Percentiles rank a stretch among this genome's conserved stretches.
Conservation (phyloP, 2,113 vertebrate species). For the Burhinus oedicnemus region DNA sequence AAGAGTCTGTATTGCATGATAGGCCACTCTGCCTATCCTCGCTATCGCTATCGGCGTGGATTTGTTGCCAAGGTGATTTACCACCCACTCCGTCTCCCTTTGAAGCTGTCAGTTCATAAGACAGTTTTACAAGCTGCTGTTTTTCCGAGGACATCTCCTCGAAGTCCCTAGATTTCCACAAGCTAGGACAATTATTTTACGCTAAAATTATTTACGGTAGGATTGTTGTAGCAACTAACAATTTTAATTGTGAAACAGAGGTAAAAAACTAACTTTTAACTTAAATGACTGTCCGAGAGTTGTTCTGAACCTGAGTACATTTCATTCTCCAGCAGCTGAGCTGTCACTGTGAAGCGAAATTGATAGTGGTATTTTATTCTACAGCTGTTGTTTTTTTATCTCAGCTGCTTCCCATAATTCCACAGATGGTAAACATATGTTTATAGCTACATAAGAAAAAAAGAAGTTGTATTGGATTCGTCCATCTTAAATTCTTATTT, state of each 20-base stretch:
- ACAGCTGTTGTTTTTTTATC: slow-evolving; percentile 77
- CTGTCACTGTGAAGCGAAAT: slow-evolving; percentile 71
- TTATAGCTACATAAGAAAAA: slow-evolving; percentile 64
- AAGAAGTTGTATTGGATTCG: slow-evolving; percentile 35
- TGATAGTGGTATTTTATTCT: slow-evolving; percentile 72
- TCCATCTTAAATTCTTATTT: slow-evolving; percentile 60
- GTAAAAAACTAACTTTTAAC: background rate
- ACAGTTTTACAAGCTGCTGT: background rate
- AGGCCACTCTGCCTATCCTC: background rate
- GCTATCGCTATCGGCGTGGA: background rate
- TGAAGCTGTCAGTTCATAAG: background rate
- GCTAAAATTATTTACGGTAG: background rate
- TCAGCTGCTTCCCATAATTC: slow-evolving; percentile 76
- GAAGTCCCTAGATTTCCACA: background rate
- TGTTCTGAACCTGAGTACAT: slow-evolving; percentile 39
- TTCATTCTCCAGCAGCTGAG: slow-evolving; percentile 53
- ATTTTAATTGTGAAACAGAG: background rate
- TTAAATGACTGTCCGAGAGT: background rate
- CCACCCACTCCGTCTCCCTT: slow-evolving; percentile 5
- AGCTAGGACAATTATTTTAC: background rate
- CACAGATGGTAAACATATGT: slow-evolving; percentile 84
- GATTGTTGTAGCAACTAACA: background rate
- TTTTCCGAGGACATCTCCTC: background rate
- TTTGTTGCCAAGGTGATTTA: slow-evolving; percentile 52
- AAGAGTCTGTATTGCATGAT: background rate